Evolutionary conservation across 2,888 invertebrate genomes (phyloP).

Genomic region (Dolichopus griseipennis): DNA sequence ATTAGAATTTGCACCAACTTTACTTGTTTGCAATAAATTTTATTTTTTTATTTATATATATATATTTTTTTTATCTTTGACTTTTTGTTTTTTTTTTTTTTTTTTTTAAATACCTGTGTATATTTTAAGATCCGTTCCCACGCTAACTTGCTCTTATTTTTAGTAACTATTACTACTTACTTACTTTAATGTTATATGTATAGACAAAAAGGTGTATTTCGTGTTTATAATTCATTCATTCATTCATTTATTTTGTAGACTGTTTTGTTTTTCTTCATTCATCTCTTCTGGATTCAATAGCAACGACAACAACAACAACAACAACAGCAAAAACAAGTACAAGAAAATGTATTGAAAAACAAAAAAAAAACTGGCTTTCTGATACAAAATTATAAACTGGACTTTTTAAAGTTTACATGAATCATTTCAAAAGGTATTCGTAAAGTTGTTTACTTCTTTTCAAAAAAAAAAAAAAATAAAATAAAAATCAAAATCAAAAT

Average conservation of each 20-base stretch:
- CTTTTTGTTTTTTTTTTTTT: background rate
- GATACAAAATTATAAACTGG: background rate
- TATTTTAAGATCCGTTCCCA: conserved; percentile 1
- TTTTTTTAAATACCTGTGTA: background rate
- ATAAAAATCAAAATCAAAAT: too few species aligned
- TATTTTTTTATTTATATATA: background rate
- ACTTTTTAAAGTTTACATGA: background rate
- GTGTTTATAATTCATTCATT: conserved; percentile 2
- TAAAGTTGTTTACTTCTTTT: background rate
- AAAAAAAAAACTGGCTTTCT: background rate
- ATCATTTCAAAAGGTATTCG: background rate
- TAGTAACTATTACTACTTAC: too few species aligned
- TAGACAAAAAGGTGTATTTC: background rate
- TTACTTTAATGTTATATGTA: too few species aligned
- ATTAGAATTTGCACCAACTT: background rate
- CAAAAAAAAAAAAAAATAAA: background rate
- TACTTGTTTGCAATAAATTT: conserved; percentile 4
- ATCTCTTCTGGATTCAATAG: background rate
- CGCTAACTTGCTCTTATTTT: too few species aligned
- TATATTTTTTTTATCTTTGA: background rate
- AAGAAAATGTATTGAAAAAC: background rate
- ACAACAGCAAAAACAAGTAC: too few species aligned
- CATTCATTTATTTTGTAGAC: background rate
- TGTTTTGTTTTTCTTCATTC: background rate
- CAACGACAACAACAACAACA: too few species aligned